Conservation (phyloP, 2,888 invertebrate species). For the Pseudolycoriella hygida region DNA sequence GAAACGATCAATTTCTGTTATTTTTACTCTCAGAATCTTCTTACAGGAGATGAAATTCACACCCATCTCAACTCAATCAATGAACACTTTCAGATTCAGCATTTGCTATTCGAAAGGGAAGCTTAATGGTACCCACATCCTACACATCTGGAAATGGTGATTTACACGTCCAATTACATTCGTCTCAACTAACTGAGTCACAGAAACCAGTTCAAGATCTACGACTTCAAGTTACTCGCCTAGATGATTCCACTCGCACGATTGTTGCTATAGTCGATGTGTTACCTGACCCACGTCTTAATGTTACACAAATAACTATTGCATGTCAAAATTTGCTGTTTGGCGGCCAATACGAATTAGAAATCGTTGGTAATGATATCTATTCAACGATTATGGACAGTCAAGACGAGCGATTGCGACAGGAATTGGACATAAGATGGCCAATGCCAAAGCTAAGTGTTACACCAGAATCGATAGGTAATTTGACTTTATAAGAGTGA, state of each 20-base stretch:
- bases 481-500: too few relatives aligned
- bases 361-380: conserved; percentile 19
- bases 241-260: conserved; percentile 26
- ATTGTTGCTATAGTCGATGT: conserved; percentile 17
- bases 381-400: conserved; percentile 6
- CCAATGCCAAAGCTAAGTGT: conserved; percentile 53
- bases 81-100: conserved; percentile 30
- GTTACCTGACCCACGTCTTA: conserved; percentile 12
- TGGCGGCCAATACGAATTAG: conserved; percentile 45
- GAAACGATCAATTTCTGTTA: too few relatives aligned
- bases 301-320: conserved; percentile 33
- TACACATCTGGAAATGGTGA: conserved; percentile 67
- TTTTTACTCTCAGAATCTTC: too few relatives aligned
- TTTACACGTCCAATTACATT: conserved; percentile 48
- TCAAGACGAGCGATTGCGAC: conserved; percentile 22
- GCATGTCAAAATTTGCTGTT: conserved; percentile 58
- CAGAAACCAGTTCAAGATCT: conserved; percentile 18
- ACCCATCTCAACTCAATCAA: too few relatives aligned
- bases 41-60: too few relatives aligned
- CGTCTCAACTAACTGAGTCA: conserved; percentile 15
- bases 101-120: conserved; percentile 26
- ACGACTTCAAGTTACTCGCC: conserved; percentile 31
- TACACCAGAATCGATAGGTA: conserved; percentile 49
- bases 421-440: conserved; percentile 63
- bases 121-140: conserved; percentile 52